Percentiles rank a stretch among this genome's conserved stretches.
Evolutionary conservation across 2,888 invertebrate species (phyloP).

Genomic region (Crioceris asparagi): DNA sequence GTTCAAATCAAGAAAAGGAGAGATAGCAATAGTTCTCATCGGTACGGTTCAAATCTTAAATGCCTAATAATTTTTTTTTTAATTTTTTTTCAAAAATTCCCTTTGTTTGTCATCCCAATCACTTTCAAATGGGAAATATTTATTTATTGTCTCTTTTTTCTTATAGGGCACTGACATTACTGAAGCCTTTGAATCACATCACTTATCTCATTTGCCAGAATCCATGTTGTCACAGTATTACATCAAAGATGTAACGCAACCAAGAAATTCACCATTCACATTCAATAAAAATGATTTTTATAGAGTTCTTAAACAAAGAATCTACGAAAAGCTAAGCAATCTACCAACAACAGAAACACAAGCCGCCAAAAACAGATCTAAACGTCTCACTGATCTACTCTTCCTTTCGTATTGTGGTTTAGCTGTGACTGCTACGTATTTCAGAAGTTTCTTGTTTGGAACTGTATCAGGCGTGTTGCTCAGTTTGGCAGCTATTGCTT

Average conservation of each 20-base stretch:
- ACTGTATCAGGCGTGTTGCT: slow-evolving; percentile 46
- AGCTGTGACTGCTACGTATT: slow-evolving; percentile 33
- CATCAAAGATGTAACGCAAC: slow-evolving; percentile 48
- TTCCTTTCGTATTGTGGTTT: slow-evolving; percentile 31
- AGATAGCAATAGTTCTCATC: too few relatives aligned
- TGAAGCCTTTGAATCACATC: slow-evolving; percentile 65
- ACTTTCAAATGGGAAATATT: too few relatives aligned
- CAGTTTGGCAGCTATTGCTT: slow-evolving; percentile 39
- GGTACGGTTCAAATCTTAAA: too few relatives aligned
- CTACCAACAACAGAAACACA: slow-evolving; percentile 37
- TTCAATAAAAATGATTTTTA: slow-evolving; percentile 66
- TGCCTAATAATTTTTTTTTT: too few relatives aligned
- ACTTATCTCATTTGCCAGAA: slow-evolving; percentile 47
- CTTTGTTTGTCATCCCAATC: too few relatives aligned
- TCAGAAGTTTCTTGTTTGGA: slow-evolving; percentile 36
- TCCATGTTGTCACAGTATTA: slow-evolving; percentile 53
- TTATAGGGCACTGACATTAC: slow-evolving; percentile 65
- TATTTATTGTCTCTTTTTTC: too few relatives aligned
- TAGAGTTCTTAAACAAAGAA: slow-evolving; percentile 50
- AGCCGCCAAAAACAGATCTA: too few relatives aligned
- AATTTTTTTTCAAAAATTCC: too few relatives aligned
- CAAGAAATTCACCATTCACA: slow-evolving; percentile 60
- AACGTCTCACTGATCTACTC: slow-evolving; percentile 34
- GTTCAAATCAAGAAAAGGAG: too few relatives aligned
- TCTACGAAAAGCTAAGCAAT: slow-evolving; percentile 44